phyloP scores from a whole-genome alignment of 2,797 vertebrate species.

The Falco cherrug region DNA sequence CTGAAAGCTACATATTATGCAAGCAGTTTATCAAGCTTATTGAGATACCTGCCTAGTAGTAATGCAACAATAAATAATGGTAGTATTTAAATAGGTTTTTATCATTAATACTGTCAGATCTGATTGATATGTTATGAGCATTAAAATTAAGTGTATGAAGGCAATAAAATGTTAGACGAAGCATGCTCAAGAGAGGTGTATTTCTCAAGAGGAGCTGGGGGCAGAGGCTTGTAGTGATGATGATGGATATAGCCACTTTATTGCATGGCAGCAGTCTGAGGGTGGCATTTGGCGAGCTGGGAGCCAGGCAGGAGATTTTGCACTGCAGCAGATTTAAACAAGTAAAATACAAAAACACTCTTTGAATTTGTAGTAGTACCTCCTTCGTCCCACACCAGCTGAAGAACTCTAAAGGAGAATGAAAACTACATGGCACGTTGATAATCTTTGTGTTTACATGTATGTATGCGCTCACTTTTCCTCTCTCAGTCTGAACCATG shows the following conservation, averaged over 20 bases:
- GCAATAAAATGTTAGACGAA: neutral
- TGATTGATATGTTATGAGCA: neutral
- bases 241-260: neutral
- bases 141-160: neutral
- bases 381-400: neutral
- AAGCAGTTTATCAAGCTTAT: neutral
- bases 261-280: neutral
- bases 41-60: neutral
- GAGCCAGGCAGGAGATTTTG: neutral
- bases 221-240: neutral
- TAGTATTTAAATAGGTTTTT: neutral
- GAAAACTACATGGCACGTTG: neutral
- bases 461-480: neutral
- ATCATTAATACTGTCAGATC: neutral
- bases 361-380: neutral
- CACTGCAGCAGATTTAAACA: neutral
- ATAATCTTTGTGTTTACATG: neutral
- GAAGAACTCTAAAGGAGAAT: neutral
- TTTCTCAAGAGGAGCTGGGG: neutral
- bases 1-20: neutral
- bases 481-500: neutral
- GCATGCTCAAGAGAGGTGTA: neutral
- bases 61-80: neutral
- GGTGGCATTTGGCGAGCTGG: neutral
- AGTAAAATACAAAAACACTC: neutral